These are phyloP conservation scores for Melipona bicolor DNA, from an alignment of 2,888 invertebrate genomes.

Conservation along the genomic window DNA sequence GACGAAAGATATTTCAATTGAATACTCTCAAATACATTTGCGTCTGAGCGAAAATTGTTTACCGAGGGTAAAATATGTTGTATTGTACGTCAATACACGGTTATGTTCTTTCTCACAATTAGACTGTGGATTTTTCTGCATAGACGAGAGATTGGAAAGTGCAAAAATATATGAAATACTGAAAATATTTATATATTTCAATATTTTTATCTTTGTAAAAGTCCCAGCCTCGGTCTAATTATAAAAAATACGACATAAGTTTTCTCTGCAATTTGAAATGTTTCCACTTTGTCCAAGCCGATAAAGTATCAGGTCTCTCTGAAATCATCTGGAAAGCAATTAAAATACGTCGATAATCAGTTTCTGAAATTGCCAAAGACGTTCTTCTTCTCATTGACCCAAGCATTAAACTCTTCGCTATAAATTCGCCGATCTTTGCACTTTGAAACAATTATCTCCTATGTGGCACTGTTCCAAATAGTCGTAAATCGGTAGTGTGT, in stretches of 20 bases:
- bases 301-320: neutral
- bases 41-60: too few relatives aligned
- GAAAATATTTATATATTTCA: too few relatives aligned
- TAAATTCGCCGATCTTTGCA: neutral
- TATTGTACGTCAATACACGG: too few relatives aligned
- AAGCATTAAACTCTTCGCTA: neutral
- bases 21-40: too few relatives aligned
- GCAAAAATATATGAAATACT: too few relatives aligned
- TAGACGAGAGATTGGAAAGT: too few relatives aligned
- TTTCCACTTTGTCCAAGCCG: neutral
- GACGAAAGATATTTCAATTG: too few relatives aligned
- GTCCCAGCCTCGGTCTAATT: too few relatives aligned
- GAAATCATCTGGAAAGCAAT: neutral
- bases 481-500: conserved; percentile 12
- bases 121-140: too few relatives aligned
- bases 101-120: too few relatives aligned
- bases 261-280: neutral
- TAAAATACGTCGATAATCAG: neutral
- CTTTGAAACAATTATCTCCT: conserved; percentile 25
- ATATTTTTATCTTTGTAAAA: too few relatives aligned
- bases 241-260: neutral
- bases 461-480: conserved; percentile 10
- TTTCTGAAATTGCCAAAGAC: neutral
- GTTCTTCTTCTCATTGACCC: neutral
- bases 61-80: too few relatives aligned